phyloP scores from a whole-genome alignment of 2,113 vertebrate genomes.

The Myiopsitta monachus region DNA sequence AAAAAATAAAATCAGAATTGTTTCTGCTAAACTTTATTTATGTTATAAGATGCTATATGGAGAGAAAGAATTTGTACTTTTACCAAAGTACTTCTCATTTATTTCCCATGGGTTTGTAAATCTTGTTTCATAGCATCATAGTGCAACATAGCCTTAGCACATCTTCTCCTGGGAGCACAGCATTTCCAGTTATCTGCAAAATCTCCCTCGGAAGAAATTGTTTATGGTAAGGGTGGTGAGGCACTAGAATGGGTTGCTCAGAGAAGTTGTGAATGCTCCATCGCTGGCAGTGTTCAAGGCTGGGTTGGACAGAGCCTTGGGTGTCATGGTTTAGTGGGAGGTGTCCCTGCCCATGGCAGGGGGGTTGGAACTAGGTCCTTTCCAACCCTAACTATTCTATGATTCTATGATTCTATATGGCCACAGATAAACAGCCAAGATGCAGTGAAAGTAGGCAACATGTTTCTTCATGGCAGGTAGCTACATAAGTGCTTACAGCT shows the following conservation, averaged over 20 bases:
- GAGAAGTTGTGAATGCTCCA: no score
- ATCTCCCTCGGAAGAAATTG: no score
- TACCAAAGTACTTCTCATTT: not conserved
- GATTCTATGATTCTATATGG: no score
- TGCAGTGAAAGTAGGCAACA: not conserved
- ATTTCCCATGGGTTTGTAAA: not conserved
- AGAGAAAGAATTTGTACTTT: not conserved
- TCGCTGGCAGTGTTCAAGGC: no score
- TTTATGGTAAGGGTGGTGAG: no score
- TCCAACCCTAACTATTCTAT: no score
- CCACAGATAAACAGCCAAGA: fast-evolving
- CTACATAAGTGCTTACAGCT: not conserved
- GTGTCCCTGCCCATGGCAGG: no score
- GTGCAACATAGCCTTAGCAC: not conserved
- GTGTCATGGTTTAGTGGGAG: no score
- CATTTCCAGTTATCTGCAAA: not conserved
- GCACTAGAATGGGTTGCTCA: no score
- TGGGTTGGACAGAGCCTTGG: no score
- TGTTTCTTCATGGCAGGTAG: fast-evolving
- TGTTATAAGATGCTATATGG: not conserved
- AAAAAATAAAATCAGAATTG: not conserved
- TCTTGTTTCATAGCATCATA: not conserved
- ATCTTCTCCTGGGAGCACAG: fast-evolving
- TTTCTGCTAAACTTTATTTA: not conserved
- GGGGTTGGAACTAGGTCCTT: no score